Conservation (phyloP, 2,888 invertebrate genomes). For the Drosophila siamana region DNA sequence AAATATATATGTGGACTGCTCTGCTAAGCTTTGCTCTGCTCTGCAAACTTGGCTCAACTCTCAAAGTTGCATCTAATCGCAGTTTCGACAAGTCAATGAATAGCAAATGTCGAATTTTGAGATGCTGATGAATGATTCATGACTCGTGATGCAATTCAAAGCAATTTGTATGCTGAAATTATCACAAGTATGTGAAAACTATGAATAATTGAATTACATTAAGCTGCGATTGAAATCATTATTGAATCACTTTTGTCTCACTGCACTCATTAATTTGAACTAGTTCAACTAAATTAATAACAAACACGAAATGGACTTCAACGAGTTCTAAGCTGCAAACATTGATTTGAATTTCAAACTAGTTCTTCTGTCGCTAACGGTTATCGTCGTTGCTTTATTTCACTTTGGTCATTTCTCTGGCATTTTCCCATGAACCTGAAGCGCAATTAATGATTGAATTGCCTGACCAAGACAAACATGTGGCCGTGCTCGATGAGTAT, state of each 20-base stretch:
- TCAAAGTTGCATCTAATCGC: background rate
- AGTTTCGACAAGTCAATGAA: constrained; percentile 22
- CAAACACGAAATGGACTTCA: background rate
- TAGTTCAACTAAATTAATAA: too few relatives aligned
- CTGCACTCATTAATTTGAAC: background rate
- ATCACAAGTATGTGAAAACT: constrained; percentile 43
- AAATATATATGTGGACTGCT: constrained; percentile 5
- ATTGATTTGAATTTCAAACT: background rate
- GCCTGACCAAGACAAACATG: constrained; percentile 9
- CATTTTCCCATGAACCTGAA: constrained; percentile 43
- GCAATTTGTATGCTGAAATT: constrained; percentile 36
- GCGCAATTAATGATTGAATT: constrained; percentile 29
- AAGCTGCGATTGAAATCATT: background rate
- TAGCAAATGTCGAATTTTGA: constrained; percentile 13
- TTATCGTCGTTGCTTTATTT: background rate
- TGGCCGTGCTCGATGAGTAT: constrained; percentile 5
- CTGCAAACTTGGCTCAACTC: background rate
- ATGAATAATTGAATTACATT: constrained; percentile 36
- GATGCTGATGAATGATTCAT: constrained; percentile 25
- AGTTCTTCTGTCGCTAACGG: background rate
- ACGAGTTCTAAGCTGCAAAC: background rate
- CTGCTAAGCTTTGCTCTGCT: constrained; percentile 1
- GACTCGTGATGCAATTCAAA: constrained; percentile 21
- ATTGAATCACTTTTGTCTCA: constrained; percentile 2
- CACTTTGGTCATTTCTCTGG: background rate